Percentiles rank a stretch among this genome's conserved stretches.
phyloP scores from a whole-genome alignment of 2,797 vertebrate genomes.

The Podarcis siculus region DNA sequence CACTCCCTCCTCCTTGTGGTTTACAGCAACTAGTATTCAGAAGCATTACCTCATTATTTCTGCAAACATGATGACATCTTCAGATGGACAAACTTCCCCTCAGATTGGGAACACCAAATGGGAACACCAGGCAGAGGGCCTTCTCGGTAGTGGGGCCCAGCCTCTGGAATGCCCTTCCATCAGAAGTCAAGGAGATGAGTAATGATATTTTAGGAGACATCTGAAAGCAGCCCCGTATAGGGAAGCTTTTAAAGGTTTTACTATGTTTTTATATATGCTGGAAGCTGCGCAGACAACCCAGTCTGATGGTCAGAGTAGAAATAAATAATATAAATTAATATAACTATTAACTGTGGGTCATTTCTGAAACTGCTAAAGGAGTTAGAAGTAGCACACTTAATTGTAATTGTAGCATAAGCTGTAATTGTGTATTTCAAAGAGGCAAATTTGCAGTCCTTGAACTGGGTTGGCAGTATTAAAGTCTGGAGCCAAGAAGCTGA shows the following conservation, averaged over 20 bases:
- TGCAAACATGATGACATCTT: neutral
- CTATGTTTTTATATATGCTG: no score
- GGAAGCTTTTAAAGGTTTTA: no score
- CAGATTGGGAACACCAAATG: neutral
- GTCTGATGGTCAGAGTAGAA: no score
- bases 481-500: neutral
- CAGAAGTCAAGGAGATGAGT: no score
- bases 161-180: no score
- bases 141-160: no score
- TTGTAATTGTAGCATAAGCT: neutral
- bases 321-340: neutral
- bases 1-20: no score
- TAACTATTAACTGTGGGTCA: neutral
- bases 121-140: no score
- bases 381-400: neutral
- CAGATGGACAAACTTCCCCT: neutral
- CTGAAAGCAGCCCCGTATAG: no score
- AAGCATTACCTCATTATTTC: neutral
- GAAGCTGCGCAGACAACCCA: no score
- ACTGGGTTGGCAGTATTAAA: neutral
- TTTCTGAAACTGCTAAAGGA: neutral
- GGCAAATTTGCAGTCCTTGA: fast-evolving
- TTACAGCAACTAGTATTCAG: no score
- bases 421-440: neutral
- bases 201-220: neutral